Conservation (phyloP, 2,113 vertebrate species). For the Bubo scandiacus region DNA sequence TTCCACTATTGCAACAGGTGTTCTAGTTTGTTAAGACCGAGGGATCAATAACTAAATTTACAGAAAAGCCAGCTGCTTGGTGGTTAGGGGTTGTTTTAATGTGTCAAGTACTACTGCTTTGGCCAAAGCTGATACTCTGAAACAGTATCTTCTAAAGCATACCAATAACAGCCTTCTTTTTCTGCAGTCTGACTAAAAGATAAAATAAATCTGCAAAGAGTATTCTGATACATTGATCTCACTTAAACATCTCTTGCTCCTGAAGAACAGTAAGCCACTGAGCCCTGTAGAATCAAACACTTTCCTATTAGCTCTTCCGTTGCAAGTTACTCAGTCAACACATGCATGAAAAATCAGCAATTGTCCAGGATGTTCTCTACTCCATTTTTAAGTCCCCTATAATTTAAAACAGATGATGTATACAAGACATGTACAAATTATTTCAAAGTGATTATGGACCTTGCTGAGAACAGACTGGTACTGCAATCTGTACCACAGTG, state of each 20-base stretch:
- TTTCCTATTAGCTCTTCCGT: not conserved
- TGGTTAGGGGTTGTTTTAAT: not conserved
- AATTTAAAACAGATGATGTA: not conserved
- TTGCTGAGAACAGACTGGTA: not conserved
- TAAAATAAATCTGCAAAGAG: not conserved
- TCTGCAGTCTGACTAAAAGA: not conserved
- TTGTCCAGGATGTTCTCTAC: not conserved
- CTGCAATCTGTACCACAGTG: not conserved
- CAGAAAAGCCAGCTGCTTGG: not conserved
- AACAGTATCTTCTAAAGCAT: not conserved
- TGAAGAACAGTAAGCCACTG: not conserved
- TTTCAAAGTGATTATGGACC: not conserved
- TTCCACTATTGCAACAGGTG: constrained; percentile 4
- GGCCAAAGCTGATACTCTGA: not conserved
- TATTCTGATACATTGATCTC: not conserved
- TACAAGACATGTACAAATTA: not conserved
- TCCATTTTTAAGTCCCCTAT: not conserved
- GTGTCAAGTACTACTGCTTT: not conserved
- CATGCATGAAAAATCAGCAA: not conserved
- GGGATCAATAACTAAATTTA: constrained; percentile 1
- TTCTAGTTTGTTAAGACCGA: not conserved
- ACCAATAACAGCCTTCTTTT: not conserved
- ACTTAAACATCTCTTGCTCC: not conserved
- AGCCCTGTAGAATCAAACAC: not conserved
- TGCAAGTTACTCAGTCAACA: not conserved